Conservation (phyloP, 2,797 vertebrate genomes). For the Manis javanica region DNA sequence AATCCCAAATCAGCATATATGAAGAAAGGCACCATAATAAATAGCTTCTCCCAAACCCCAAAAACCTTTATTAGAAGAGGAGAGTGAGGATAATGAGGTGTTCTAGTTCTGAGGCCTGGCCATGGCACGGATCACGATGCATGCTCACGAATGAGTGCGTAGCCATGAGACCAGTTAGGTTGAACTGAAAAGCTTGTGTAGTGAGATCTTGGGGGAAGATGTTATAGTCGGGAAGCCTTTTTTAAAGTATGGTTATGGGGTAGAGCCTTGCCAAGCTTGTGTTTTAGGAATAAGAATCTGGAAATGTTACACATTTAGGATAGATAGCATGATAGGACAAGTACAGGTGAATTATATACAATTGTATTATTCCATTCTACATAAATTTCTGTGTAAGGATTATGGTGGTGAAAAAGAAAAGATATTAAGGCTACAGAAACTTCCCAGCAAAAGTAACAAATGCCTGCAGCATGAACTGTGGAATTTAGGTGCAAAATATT, state of each 20-base stretch:
- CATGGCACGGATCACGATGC: neutral
- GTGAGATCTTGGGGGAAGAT: neutral
- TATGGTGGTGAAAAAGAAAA: neutral
- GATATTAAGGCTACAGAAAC: neutral
- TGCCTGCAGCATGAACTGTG: neutral
- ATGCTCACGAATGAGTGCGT: neutral
- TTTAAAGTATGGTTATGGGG: neutral
- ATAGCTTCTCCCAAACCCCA: neutral
- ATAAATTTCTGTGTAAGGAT: neutral
- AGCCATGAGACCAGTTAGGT: neutral
- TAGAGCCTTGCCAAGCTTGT: neutral
- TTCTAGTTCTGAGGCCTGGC: neutral
- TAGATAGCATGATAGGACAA: neutral
- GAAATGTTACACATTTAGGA: neutral
- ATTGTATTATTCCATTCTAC: neutral
- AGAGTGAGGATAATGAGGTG: neutral
- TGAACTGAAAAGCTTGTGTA: neutral
- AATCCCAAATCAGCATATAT: neutral
- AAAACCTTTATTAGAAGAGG: neutral
- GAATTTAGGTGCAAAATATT: constrained; percentile 36
- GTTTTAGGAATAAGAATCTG: neutral
- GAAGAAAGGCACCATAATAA: neutral
- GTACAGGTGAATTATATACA: neutral
- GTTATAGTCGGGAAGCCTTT: neutral
- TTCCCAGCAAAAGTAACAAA: neutral